Evolutionary conservation across 2,797 vertebrate species (phyloP), one percentile per base, ranked within the genome.

Genomic region (Tamandua tetradactyla): DNA sequence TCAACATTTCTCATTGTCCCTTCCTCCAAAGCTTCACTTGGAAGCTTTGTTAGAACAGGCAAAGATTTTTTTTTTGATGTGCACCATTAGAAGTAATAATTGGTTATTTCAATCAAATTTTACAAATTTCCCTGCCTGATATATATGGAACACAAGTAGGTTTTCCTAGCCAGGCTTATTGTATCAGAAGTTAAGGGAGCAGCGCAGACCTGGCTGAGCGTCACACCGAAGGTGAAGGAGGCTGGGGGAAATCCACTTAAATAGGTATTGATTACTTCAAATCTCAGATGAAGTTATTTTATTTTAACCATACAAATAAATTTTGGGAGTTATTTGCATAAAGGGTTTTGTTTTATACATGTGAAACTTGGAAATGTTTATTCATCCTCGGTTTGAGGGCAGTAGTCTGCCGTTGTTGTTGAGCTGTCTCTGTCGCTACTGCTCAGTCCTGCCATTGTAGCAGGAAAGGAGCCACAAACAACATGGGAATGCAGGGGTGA

Each of bases 281-380:
- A 76, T 91, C 5, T 72, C 75, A 92, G 52, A 15, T 47, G 89
- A 83, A 64, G 64, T 13, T 35, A 79, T 40, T 84, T 68, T 37
- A 8, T n/a, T 87, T 93, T 64, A 83, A 86, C 4, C 47, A 84
- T 71, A 72, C 17, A 55, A 81, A 66, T 71, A 81, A 1, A 72
- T 72, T 82, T 78, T 35, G 40, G 32, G 47, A 3, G 11, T 82
- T 90, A 32, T 94, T 96, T 86, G 78, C 55, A 47, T 74, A 80
- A 80, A 93, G 5, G 18, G 30, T 75, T 95, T 75, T 75, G 7
- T 66, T 93, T 84, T 95, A 83, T 83, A 83, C 86, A 89, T n/a
- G 44, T 42, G 84, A 55, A 30, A 44, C 17, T 87, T 55, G 57
- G 25, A 55, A 55, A 55, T 55, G 79, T 82, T 85, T 72, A 42